Base-by-base conservation (phyloP, 2,797 vertebrate species). In the Threskiornis aethiopicus region DNA sequence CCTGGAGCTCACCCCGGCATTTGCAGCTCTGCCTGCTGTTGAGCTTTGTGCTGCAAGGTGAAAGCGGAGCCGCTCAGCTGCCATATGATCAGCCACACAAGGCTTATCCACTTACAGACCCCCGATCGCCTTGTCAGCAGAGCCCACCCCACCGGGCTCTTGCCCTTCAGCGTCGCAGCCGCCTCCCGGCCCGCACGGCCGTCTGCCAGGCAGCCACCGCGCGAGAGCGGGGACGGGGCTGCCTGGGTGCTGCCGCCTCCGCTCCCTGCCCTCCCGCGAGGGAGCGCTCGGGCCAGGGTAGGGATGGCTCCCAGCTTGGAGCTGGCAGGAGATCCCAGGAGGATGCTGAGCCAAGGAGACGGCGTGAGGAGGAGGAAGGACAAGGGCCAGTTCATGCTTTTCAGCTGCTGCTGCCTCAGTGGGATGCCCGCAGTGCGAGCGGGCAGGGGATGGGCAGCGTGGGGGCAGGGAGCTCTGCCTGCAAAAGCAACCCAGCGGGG, bases 51-150 rank as follows among this genome's bases (percentile, higher is more conserved):
- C 79, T 8, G 24, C 29, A 9, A 28, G 79, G 79, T 18, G 79
- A 13, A 41, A 29, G 35, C 2, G 5, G 54, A 81, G 65, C 35
- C 3, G 5, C 33, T 47, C 4, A 9, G 46, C 16, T 13, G 3
- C 77, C 9, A 0, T 14, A 3, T 1, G 24, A 29, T 10, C 16
- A 9, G 19, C 29, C 35, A 19, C 70, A 24, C 42, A 9, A 29
- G 35, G 52, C 6, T 76, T 13, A 15, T 16, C 25, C 44, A 0
- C 35, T 19, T 6, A 47, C 19, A 25, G 42, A 16, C 41, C 72
- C 62, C 25, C 20, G 1, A 3, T 7, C 5, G 26, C 17, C 9
- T 16, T 11, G 20, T 25, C 37, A 24, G 51, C 62, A 33, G 54
- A 52, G 22, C 72, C 64, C 64, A 69, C 46, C 64, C 55, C 54